phyloP scores from a whole-genome alignment of 23 tunicate genomes.

The Trididemnum clinides region DNA sequence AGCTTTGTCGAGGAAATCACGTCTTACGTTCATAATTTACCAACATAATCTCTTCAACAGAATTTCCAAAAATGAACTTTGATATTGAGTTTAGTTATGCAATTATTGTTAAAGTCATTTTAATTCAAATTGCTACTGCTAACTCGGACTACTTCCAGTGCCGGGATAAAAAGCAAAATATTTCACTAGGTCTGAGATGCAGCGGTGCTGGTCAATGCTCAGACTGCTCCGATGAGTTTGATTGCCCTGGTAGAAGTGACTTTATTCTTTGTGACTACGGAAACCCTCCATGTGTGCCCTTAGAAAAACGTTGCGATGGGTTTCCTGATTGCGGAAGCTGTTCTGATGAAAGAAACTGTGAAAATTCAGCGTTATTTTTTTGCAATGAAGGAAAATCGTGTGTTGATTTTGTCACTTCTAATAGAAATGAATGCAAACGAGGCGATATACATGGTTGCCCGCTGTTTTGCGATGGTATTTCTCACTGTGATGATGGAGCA shows the following conservation, averaged over 20 bases:
- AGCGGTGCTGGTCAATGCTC: background rate
- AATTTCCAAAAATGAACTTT: no score
- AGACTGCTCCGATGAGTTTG: slow-evolving; percentile 21
- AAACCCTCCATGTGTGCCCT: background rate
- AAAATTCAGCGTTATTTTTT: background rate
- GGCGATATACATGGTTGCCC: background rate
- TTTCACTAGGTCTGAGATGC: background rate
- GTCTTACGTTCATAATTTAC: no score
- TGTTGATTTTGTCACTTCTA: background rate
- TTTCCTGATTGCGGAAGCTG: slow-evolving; percentile 13
- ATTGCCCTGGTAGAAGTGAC: slow-evolving; percentile 9
- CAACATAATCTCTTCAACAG: no score
- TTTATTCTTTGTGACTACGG: background rate
- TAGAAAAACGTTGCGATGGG: background rate
- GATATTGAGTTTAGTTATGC: no score
- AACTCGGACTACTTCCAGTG: no score
- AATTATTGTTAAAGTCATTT: no score
- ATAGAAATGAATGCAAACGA: background rate
- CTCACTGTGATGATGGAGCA: slow-evolving; percentile 26
- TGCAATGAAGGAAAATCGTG: slow-evolving; percentile 26
- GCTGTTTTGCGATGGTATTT: slow-evolving; percentile 20
- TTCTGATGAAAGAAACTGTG: slow-evolving; percentile 18
- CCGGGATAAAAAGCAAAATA: no score
- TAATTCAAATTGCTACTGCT: no score
- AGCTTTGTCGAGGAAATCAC: no score